These are phyloP conservation scores for Scartelaos histophorus DNA, from an alignment of 2,113 vertebrate genomes.

Conservation along the genomic window DNA sequence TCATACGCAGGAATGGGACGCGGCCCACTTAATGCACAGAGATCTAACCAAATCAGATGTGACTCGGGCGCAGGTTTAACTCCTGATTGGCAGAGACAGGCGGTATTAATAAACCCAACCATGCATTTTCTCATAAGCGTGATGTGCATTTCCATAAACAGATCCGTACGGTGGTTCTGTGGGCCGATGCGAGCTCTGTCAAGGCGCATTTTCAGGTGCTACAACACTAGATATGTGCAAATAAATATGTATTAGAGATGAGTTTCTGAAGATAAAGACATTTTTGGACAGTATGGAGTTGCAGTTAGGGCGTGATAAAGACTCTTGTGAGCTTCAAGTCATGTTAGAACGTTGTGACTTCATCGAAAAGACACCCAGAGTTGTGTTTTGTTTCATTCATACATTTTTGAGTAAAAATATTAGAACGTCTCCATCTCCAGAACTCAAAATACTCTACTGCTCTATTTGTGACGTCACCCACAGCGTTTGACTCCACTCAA, in stretches of 20 bases:
- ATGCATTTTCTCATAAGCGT: slow-evolving; percentile 57
- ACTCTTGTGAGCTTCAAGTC: no score
- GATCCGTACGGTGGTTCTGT: background rate
- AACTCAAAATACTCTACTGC: no score
- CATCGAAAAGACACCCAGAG: no score
- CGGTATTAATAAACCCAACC: slow-evolving; percentile 73
- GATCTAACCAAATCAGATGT: slow-evolving; percentile 59
- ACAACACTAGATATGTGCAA: background rate
- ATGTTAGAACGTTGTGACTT: no score
- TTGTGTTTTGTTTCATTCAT: no score
- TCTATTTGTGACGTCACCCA: no score
- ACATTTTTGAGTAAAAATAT: no score
- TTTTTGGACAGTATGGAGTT: background rate
- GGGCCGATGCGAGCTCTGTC: background rate
- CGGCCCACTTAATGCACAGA: slow-evolving; percentile 46
- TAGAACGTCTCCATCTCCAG: no score
- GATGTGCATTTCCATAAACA: slow-evolving; percentile 52
- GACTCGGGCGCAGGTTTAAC: slow-evolving; percentile 56
- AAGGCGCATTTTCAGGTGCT: background rate
- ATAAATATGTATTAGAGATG: background rate
- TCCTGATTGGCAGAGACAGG: slow-evolving; percentile 61
- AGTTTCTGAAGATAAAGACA: background rate
- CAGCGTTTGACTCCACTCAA: no score
- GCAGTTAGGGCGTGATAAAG: background rate
- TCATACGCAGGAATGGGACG: slow-evolving; percentile 47